A percentile compares a stretch with the other conserved stretches of the same genome.
phyloP scores from a whole-genome alignment of 2,888 invertebrate species.

The Melanostoma mellinum region DNA sequence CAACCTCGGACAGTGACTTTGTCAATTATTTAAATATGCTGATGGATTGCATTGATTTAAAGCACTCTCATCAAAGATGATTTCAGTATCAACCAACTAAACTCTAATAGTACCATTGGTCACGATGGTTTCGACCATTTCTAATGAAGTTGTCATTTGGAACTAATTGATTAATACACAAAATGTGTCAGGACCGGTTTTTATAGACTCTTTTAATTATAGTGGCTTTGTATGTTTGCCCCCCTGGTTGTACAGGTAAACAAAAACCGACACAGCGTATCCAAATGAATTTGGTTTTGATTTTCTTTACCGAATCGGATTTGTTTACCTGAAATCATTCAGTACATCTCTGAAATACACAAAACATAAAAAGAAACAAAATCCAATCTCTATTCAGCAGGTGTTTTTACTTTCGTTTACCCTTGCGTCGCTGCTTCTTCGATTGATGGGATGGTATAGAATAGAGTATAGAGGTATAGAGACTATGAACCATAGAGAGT shows the following conservation, averaged over 20 bases:
- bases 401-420: constrained; percentile 66
- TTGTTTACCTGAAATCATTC: constrained; percentile 62
- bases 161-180: constrained; percentile 71
- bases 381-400: constrained; percentile 64
- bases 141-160: constrained; percentile 69
- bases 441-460: constrained; percentile 36
- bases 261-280: constrained; percentile 13
- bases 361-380: constrained; percentile 30
- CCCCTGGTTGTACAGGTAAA: constrained; percentile 40
- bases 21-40: constrained; percentile 60
- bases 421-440: constrained; percentile 60
- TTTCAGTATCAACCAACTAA: constrained; percentile 33
- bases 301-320: constrained; percentile 49
- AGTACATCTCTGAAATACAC: constrained; percentile 1
- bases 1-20: too few relatives aligned
- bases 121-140: constrained; percentile 57
- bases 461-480: too few relatives aligned
- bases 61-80: constrained; percentile 49
- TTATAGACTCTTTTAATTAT: constrained; percentile 63
- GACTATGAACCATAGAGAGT: neutral
- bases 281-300: constrained; percentile 44
- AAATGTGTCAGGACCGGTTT: constrained; percentile 63
- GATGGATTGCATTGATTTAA: constrained; percentile 24
- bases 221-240: constrained; percentile 61
- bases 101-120: constrained; percentile 51